These are phyloP conservation scores for Drosophila eugracilis DNA, from an alignment of 1,140 invertebrate species.

Conservation along the genomic window DNA sequence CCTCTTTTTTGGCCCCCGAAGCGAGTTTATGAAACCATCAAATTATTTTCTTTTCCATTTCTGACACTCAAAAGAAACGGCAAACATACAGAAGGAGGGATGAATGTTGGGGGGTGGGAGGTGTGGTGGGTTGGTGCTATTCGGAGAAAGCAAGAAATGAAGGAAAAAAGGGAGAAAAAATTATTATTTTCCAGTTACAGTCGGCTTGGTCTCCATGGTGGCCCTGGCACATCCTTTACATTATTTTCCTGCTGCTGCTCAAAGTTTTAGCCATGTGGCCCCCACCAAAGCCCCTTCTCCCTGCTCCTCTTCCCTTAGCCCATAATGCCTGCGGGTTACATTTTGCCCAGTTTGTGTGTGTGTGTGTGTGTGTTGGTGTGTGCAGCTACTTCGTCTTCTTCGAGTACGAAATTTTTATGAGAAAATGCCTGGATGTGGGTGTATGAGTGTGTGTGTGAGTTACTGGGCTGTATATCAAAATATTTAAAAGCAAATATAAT, in stretches of 20 bases:
- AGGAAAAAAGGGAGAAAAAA: slow-evolving; percentile 61
- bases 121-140: neutral
- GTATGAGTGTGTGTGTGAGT: slow-evolving; percentile 29
- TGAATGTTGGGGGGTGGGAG: slow-evolving; percentile 12
- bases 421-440: slow-evolving; percentile 68
- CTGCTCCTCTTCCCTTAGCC: slow-evolving; percentile 17
- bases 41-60: slow-evolving; percentile 85
- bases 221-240: slow-evolving; percentile 80
- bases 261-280: slow-evolving; percentile 66
- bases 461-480: slow-evolving; percentile 79
- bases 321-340: slow-evolving; percentile 74
- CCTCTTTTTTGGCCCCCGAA: slow-evolving; percentile 30
- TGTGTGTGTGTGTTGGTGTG: slow-evolving; percentile 27
- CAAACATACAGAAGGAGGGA: slow-evolving; percentile 54
- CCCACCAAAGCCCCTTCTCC: slow-evolving; percentile 12
- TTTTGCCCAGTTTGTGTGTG: slow-evolving; percentile 49
- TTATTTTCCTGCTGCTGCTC: slow-evolving; percentile 66
- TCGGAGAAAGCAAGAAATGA: slow-evolving; percentile 33
- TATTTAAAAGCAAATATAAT: slow-evolving; percentile 84
- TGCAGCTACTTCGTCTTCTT: slow-evolving; percentile 78
- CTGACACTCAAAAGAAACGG: slow-evolving; percentile 84
- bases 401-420: slow-evolving; percentile 81
- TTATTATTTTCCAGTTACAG: slow-evolving; percentile 83
- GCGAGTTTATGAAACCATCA: slow-evolving; percentile 84
- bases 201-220: slow-evolving; percentile 68